These are phyloP conservation scores for Nemopilema nomurai DNA, from an alignment of 30 jellyfish, hydroid and myxozoan genomes.

Conservation along the genomic window DNA sequence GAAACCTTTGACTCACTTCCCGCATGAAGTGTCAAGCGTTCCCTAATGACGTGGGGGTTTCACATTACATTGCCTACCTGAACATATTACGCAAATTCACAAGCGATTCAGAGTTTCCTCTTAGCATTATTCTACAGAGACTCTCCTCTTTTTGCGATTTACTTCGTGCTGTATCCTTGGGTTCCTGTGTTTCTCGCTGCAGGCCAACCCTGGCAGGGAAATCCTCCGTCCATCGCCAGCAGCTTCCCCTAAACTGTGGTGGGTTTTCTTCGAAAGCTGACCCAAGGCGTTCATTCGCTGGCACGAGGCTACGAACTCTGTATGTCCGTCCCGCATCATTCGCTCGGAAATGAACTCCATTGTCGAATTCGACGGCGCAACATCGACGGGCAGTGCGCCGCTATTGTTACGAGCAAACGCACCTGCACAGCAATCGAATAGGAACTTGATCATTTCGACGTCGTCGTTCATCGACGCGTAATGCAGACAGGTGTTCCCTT, in stretches of 20 bases:
- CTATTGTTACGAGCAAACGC: constrained; percentile 39
- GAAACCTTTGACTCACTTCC: neutral
- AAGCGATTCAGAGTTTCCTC: too few relatives aligned
- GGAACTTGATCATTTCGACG: constrained; percentile 40
- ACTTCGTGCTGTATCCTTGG: neutral
- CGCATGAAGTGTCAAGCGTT: too few relatives aligned
- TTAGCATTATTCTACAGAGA: neutral
- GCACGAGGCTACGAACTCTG: constrained; percentile 54
- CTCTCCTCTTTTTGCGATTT: constrained; percentile 1
- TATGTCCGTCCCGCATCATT: constrained; percentile 64
- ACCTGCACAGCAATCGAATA: constrained; percentile 50
- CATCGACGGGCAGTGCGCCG: constrained; percentile 48
- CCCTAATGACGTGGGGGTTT: too few relatives aligned
- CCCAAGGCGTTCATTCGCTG: constrained; percentile 36
- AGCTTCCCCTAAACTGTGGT: neutral
- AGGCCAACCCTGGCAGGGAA: constrained; percentile 18
- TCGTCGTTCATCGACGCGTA: constrained; percentile 41
- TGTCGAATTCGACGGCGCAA: constrained; percentile 16
- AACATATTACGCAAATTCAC: too few relatives aligned
- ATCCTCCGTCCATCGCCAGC: constrained; percentile 12
- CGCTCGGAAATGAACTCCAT: constrained; percentile 31
- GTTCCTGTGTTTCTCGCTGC: neutral
- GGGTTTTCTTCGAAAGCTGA: constrained; percentile 12
- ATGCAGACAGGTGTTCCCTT: constrained; percentile 55
- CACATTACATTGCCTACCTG: too few relatives aligned